phyloP scores from a whole-genome alignment of 2,113 vertebrate genomes.

The Entomyzon cyanotis region DNA sequence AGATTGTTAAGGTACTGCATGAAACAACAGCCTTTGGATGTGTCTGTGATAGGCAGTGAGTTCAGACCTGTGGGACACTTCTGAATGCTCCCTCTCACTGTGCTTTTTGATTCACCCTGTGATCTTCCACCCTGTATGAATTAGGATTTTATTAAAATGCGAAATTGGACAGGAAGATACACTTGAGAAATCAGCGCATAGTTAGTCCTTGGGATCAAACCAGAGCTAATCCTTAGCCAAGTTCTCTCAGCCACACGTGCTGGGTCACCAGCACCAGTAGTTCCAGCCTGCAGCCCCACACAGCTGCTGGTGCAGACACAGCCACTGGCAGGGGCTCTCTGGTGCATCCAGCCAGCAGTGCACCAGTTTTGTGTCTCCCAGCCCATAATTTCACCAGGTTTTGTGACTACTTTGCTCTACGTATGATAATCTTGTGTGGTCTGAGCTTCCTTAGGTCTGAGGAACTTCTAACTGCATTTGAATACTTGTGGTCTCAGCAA shows the following conservation, averaged over 20 bases:
- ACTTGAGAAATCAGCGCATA: not conserved
- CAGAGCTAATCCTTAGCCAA: not conserved
- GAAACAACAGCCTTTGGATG: not conserved
- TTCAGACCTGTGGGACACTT: not conserved
- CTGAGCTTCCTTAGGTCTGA: not conserved
- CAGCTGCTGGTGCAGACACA: not conserved
- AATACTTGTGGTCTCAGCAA: not conserved
- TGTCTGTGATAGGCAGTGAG: not conserved
- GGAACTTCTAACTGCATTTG: not conserved
- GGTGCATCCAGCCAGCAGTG: not conserved
- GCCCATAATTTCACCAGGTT: not conserved
- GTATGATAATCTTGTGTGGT: not conserved
- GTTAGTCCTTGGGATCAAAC: not conserved
- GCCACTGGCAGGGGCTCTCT: not conserved
- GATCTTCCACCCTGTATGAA: not conserved
- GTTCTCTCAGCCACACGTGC: not conserved
- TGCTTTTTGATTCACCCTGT: not conserved
- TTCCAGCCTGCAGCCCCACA: not conserved
- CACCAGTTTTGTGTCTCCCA: not conserved
- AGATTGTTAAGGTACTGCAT: constrained; percentile 89
- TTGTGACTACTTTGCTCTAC: not conserved
- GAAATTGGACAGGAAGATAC: not conserved
- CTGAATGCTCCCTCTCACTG: not conserved
- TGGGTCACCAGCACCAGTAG: not conserved
- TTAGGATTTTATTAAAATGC: not conserved